Evolutionary conservation across 2,797 vertebrate species (phyloP), one percentile per base, ranked within the genome.

Genomic region (Esox lucius): DNA sequence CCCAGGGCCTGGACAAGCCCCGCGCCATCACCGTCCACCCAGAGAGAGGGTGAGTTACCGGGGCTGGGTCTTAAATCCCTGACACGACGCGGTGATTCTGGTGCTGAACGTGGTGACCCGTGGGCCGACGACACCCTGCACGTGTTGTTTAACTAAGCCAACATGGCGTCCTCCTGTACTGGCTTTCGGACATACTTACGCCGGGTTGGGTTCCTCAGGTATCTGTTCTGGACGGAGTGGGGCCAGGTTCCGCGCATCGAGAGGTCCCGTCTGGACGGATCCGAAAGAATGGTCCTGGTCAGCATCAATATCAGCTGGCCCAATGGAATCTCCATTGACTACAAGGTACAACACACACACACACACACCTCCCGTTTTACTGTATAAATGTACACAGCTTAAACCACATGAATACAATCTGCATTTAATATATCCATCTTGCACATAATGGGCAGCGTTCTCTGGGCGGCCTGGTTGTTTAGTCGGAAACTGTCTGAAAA

Each of bases 141-240:
- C 39, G 6, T 7, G 39, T 42, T 9, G 9, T 42, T 42, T 6
- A 42, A 2, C 39, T 42, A 5, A 42, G 39, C 39, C 39, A 42
- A 42, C 9, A 42, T 42, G 39, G 39, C 39, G 5, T 42, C n/a
- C n/a, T 42, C 39, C 39, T 42, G 39, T 42, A 42, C 39, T 42
- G 39, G 39, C 39, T 39, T 42, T 42, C 5, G 42, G 39, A 42
- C 5, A 4, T 42, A 42, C 39, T 42, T 39, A 42, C 9, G 9
- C 9, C 39, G 39, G 39, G 39, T 42, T 42, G 39, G 39, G 39
- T 42, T 42, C n/a, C 31, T 78, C 68, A 99, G 97, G 78, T 99
- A 98, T 85, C 90, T 99, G 76, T 99, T 99, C 92, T 99, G 97
- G 98, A 99, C 98, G 0, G 98, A 99, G 86, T 99, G 97, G 98